These are phyloP conservation scores for Axea sp. DNA, from an alignment of 2,888 invertebrate species.

Conservation along the genomic window DNA sequence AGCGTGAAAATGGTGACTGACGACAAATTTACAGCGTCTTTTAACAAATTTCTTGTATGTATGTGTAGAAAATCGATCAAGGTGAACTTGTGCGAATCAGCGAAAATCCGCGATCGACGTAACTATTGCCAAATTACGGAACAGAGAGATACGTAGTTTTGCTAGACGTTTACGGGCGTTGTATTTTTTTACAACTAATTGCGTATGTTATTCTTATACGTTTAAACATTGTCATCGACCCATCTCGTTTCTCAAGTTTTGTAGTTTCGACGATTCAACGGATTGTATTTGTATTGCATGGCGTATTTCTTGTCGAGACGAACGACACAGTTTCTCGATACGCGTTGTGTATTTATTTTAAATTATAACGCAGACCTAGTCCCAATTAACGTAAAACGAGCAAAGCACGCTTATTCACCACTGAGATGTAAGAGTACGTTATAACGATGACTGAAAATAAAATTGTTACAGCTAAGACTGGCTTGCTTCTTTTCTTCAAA, in stretches of 20 bases:
- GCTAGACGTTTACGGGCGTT: slow-evolving; percentile 45
- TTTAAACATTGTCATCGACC: slow-evolving; percentile 17
- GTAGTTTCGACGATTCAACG: slow-evolving; percentile 34
- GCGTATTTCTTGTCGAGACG: slow-evolving; percentile 24
- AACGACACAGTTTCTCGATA: slow-evolving; percentile 58
- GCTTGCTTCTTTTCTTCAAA: no score
- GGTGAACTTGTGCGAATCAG: neutral
- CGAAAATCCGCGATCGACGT: slow-evolving; percentile 9
- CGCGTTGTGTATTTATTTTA: slow-evolving; percentile 69
- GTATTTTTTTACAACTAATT: slow-evolving; percentile 46
- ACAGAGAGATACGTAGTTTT: slow-evolving; percentile 55
- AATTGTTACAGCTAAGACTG: slow-evolving; percentile 48
- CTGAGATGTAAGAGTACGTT: slow-evolving; percentile 57
- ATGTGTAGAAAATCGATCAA: slow-evolving; percentile 24
- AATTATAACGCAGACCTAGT: slow-evolving; percentile 73
- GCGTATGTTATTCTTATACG: slow-evolving; percentile 11
- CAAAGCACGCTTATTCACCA: slow-evolving; percentile 56
- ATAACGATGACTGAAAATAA: slow-evolving; percentile 58
- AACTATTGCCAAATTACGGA: no score
- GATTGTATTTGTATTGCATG: slow-evolving; percentile 30
- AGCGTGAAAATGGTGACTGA: slow-evolving; percentile 32
- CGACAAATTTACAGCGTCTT: slow-evolving; percentile 28
- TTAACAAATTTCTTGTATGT: slow-evolving; percentile 26
- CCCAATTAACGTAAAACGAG: slow-evolving; percentile 68
- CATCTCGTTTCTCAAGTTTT: slow-evolving; percentile 2